These are phyloP conservation scores for Melanotaenia trifasciata DNA, from an alignment of 2,797 vertebrate species.

Conservation along the genomic window DNA sequence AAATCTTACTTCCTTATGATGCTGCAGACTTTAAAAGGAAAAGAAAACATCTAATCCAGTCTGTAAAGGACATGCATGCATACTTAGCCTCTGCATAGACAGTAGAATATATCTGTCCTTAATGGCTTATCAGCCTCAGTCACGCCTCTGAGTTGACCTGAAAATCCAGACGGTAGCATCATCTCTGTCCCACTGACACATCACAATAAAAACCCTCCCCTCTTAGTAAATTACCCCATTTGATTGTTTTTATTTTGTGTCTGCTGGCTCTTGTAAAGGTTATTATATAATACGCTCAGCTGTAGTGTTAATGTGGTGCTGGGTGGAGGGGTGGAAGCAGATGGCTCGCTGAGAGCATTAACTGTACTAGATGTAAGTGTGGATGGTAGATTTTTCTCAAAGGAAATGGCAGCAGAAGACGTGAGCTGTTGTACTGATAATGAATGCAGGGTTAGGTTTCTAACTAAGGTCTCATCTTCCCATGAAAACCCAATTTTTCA, in stretches of 20 bases:
- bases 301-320: conserved; percentile 5
- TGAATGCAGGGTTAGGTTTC: not conserved
- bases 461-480: no score
- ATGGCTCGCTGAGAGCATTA: conserved; percentile 39
- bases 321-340: conserved; percentile 39
- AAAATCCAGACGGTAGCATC: conserved; percentile 16
- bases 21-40: not conserved
- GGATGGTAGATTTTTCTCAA: not conserved
- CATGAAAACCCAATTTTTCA: not conserved
- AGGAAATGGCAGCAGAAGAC: not conserved
- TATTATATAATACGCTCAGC: not conserved
- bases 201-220: conserved; percentile 9
- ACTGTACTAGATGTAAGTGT: conserved; percentile 13
- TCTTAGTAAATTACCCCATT: conserved; percentile 17
- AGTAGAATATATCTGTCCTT: no score
- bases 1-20: not conserved
- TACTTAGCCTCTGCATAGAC: not conserved
- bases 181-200: conserved; percentile 8
- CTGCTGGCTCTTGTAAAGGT: conserved; percentile 9
- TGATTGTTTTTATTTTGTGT: not conserved
- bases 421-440: not conserved
- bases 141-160: not conserved
- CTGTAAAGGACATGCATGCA: not conserved
- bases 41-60: not conserved
- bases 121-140: not conserved